A percentile compares a stretch with the other conserved stretches of the same genome.
These are phyloP conservation scores for Pelobates fuscus DNA, from an alignment of 2,113 vertebrate genomes.

Conservation along the genomic window DNA sequence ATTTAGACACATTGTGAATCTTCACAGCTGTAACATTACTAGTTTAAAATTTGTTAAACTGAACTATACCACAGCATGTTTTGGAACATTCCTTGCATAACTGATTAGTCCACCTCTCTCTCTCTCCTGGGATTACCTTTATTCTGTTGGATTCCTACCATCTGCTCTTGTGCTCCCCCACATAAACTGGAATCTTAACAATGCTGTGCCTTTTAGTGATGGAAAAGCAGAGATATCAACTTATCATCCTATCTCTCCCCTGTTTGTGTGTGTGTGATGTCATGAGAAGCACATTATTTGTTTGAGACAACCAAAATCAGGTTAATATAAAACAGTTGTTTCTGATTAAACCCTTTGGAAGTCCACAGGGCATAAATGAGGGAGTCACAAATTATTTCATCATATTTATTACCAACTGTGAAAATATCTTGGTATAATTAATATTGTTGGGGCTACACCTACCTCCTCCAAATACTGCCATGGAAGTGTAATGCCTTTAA, in stretches of 20 bases:
- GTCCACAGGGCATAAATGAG: too few species aligned
- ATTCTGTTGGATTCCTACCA: constrained; percentile 8
- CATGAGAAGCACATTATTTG: neutral
- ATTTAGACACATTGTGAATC: too few species aligned
- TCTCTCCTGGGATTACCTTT: constrained; percentile 19
- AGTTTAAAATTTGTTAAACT: constrained; percentile 20
- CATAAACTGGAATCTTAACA: constrained; percentile 4
- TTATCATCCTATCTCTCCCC: neutral
- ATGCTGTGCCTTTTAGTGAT: neutral
- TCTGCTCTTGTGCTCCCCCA: constrained; percentile 23
- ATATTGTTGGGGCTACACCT: too few species aligned
- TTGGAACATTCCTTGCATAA: constrained; percentile 12
- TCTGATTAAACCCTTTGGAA: constrained; percentile 1
- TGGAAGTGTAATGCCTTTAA: too few species aligned
- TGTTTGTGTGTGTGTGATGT: neutral
- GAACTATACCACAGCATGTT: neutral
- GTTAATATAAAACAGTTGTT: neutral
- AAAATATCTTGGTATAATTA: too few species aligned
- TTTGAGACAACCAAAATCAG: neutral
- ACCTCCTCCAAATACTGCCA: too few species aligned
- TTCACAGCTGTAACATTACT: neutral
- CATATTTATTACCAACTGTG: too few species aligned
- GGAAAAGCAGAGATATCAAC: neutral
- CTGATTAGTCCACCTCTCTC: constrained; percentile 8
- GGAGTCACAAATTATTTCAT: too few species aligned